Evolutionary conservation across 1,140 invertebrate genomes (phyloP).

Genomic region (Caenorhabditis brenneri): DNA sequence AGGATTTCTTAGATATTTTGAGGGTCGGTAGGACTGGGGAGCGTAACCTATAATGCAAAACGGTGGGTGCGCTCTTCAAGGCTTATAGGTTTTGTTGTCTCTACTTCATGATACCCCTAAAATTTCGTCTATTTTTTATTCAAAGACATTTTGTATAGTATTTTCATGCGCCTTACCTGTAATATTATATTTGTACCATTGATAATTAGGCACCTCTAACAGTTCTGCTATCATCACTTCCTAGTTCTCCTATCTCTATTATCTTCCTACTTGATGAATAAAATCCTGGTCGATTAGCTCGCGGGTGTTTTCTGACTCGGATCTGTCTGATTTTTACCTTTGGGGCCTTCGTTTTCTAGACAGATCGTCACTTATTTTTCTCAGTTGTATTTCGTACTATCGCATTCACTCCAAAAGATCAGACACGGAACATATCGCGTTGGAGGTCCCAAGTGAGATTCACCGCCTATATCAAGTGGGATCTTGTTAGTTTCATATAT

Average conservation of each 20-base stretch:
- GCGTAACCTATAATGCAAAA: slow-evolving; percentile 56
- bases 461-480: too few species aligned
- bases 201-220: not conserved
- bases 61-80: slow-evolving; percentile 36
- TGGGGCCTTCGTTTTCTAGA: not conserved
- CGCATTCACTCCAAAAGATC: not conserved
- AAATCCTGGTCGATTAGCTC: not conserved
- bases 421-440: not conserved
- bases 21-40: slow-evolving; percentile 59
- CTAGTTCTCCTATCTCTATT: not conserved
- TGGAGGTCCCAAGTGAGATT: not conserved
- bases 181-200: too few species aligned
- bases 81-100: not conserved
- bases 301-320: not conserved
- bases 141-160: too few species aligned
- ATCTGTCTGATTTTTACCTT: not conserved
- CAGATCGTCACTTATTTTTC: not conserved
- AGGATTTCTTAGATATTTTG: too few species aligned
- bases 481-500: too few species aligned
- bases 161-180: too few species aligned
- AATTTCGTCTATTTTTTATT: too few species aligned
- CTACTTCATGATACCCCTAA: too few species aligned
- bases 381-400: not conserved
- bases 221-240: not conserved
- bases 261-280: too few species aligned